A percentile compares a stretch with the other conserved stretches of the same genome.
Evolutionary conservation across 2,797 vertebrate genomes (phyloP).

Genomic region (Gymnodraco acuticeps): DNA sequence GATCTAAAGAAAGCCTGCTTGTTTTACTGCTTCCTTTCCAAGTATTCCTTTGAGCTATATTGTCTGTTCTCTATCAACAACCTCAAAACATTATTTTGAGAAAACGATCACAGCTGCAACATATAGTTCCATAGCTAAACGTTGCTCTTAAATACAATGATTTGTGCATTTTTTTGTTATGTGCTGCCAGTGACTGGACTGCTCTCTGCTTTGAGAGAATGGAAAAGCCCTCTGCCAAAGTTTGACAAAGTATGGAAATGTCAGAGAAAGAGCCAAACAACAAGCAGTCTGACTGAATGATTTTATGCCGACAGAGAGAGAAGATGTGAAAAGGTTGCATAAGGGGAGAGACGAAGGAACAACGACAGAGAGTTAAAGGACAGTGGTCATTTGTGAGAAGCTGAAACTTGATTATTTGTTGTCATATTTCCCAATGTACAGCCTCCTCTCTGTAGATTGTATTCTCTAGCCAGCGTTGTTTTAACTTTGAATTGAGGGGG

Average conservation of each 20-base stretch:
- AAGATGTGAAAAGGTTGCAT: slow-evolving; percentile 31
- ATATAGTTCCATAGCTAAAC: slow-evolving; percentile 16
- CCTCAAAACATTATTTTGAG: slow-evolving; percentile 22
- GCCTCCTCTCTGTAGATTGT: slow-evolving; percentile 44
- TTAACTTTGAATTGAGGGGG: slow-evolving; percentile 53
- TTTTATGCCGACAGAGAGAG: slow-evolving; percentile 3
- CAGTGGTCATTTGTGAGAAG: slow-evolving; percentile 47
- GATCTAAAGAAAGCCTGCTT: background rate
- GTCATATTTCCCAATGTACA: slow-evolving; percentile 29
- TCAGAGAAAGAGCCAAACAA: slow-evolving; percentile 22
- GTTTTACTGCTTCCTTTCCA: background rate
- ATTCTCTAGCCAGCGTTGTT: slow-evolving; percentile 42
- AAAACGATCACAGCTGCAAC: slow-evolving; percentile 30
- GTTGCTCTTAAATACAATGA: slow-evolving; percentile 25
- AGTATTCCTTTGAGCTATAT: background rate
- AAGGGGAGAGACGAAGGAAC: slow-evolving; percentile 15
- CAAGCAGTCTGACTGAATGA: slow-evolving; percentile 21
- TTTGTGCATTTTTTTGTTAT: slow-evolving; percentile 11
- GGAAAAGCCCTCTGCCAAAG: slow-evolving; percentile 56
- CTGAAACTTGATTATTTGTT: slow-evolving; percentile 46
- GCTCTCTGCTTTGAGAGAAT: slow-evolving; percentile 42
- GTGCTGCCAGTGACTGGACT: slow-evolving; percentile 38
- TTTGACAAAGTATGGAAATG: slow-evolving; percentile 52
- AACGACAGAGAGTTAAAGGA: slow-evolving; percentile 27
- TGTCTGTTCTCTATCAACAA: slow-evolving; percentile 19